These are phyloP conservation scores for Acropora tenuis DNA, from an alignment of 64 coral and sea anemone genomes.

Conservation along the genomic window DNA sequence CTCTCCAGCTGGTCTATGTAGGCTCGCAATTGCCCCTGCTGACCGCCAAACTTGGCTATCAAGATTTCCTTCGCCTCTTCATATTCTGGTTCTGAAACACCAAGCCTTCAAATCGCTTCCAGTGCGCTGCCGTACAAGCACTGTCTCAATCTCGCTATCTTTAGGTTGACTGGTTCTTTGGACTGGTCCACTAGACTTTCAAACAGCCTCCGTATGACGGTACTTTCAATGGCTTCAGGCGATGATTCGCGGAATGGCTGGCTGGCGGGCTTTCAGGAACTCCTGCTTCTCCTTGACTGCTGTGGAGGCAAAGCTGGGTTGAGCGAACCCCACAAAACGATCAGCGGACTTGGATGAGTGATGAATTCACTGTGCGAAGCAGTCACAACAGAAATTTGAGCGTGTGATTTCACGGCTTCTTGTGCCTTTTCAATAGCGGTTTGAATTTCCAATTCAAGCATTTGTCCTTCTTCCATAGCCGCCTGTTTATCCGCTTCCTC, in stretches of 20 bases:
- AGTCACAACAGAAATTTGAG: too few relatives aligned
- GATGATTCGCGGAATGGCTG: neutral
- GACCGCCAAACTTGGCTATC: neutral
- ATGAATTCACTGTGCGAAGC: too few relatives aligned
- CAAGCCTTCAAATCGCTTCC: constrained; percentile 27
- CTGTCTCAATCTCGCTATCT: constrained; percentile 59
- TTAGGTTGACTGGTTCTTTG: constrained; percentile 38
- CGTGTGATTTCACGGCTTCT: too few relatives aligned
- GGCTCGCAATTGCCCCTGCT: neutral
- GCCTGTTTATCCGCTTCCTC: constrained; percentile 31
- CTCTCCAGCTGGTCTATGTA: constrained; percentile 57
- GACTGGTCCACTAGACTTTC: constrained; percentile 49
- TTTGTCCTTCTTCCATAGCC: constrained; percentile 52
- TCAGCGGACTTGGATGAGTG: too few relatives aligned
- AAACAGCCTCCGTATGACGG: constrained; percentile 32
- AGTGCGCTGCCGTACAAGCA: neutral
- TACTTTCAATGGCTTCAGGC: constrained; percentile 9
- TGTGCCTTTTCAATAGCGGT: constrained; percentile 30
- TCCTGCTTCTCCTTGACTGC: too few relatives aligned
- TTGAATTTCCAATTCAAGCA: constrained; percentile 51
- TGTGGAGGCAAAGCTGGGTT: too few relatives aligned
- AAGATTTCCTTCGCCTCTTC: constrained; percentile 57
- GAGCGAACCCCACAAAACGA: too few relatives aligned
- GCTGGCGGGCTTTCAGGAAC: neutral
- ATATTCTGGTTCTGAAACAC: constrained; percentile 30